Percentiles rank a stretch among this genome's conserved stretches.
Conservation (phyloP, 2,113 vertebrate species). For the Brachirus orientalis region DNA sequence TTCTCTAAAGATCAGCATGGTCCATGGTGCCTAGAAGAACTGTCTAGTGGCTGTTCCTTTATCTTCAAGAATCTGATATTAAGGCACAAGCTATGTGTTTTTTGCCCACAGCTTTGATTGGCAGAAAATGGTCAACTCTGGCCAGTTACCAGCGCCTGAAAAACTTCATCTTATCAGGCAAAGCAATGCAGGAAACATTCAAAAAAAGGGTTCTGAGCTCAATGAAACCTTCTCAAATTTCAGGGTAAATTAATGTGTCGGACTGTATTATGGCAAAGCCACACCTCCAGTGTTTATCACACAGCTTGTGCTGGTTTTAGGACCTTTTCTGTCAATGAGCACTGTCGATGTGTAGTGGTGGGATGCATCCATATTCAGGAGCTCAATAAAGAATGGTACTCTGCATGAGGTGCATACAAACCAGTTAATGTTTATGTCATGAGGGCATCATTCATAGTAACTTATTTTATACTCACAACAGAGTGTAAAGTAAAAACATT, state of each 20-base stretch:
- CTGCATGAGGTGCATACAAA: too few relatives aligned
- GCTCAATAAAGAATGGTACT: not conserved
- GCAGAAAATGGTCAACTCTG: slow-evolving; percentile 45
- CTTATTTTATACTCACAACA: not conserved
- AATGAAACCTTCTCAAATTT: slow-evolving; percentile 53
- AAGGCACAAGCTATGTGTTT: slow-evolving; percentile 38
- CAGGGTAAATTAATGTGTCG: slow-evolving; percentile 52
- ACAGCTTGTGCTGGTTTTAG: slow-evolving; percentile 15
- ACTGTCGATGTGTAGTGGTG: slow-evolving; percentile 57
- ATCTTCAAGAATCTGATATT: slow-evolving; percentile 43
- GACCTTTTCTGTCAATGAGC: slow-evolving; percentile 34
- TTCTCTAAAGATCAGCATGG: too few relatives aligned
- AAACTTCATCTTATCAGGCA: slow-evolving; percentile 48
- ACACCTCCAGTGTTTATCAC: slow-evolving; percentile 10
- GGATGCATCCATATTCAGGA: slow-evolving; percentile 51
- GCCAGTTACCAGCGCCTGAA: slow-evolving; percentile 38
- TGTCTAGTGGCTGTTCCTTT: slow-evolving; percentile 8
- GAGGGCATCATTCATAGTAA: too few relatives aligned
- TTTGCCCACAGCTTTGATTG: slow-evolving; percentile 47
- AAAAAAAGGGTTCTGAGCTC: slow-evolving; percentile 33
- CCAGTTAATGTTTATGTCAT: too few relatives aligned
- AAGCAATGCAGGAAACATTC: slow-evolving; percentile 52
- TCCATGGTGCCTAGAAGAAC: too few relatives aligned
- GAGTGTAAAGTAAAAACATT: not conserved
- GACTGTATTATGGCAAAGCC: slow-evolving; percentile 23